Percentiles rank a stretch among this genome's conserved stretches.
These are phyloP conservation scores for Alviniconcha marisindica DNA, from an alignment of 1,140 invertebrate species.

Conservation along the genomic window DNA sequence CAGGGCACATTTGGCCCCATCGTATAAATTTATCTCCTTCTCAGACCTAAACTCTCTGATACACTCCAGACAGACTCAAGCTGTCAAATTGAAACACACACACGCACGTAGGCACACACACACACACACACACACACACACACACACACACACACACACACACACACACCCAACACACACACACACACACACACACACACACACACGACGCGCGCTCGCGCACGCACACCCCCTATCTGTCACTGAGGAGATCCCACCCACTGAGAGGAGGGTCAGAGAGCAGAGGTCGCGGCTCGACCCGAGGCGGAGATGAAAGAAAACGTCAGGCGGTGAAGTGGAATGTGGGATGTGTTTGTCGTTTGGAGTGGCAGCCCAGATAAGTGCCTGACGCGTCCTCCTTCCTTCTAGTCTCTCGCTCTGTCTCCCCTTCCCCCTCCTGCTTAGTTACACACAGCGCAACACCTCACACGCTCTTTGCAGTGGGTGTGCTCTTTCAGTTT, in stretches of 20 bases:
- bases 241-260: background rate
- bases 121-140: background rate
- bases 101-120: background rate
- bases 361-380: no score
- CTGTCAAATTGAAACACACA: background rate
- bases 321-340: background rate
- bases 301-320: constrained; percentile 11
- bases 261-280: background rate
- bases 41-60: background rate
- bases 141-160: background rate
- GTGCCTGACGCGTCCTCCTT: no score
- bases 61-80: background rate
- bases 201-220: no score
- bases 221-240: background rate
- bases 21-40: background rate
- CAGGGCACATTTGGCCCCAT: background rate
- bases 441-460: no score
- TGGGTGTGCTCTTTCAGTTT: no score
- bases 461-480: no score
- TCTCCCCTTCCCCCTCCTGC: no score
- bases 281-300: background rate
- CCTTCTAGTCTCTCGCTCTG: no score
- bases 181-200: background rate
- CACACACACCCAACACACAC: background rate
- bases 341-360: constrained; percentile 3